phyloP scores from a whole-genome alignment of 2,888 invertebrate genomes.

The Pediacus dermestoides region DNA sequence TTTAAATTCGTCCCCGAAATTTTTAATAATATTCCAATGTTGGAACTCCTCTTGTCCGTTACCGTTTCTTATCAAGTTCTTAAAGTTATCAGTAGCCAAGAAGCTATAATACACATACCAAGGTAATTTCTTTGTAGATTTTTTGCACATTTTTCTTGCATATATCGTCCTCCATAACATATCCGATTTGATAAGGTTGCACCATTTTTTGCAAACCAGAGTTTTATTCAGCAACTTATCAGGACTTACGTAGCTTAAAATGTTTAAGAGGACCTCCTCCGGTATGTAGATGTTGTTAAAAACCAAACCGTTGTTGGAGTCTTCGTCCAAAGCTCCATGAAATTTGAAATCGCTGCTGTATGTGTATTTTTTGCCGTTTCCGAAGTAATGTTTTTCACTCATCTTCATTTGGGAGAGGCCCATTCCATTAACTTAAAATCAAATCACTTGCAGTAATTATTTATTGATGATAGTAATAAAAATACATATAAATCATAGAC shows the following conservation, averaged over 20 bases:
- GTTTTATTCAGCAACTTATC: constrained; percentile 47
- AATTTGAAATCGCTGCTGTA: constrained; percentile 25
- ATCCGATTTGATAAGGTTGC: constrained; percentile 46
- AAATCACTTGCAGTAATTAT: no score
- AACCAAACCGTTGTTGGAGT: constrained; percentile 42
- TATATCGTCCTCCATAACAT: constrained; percentile 39
- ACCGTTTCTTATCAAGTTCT: constrained; percentile 54
- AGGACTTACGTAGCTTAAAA: constrained; percentile 47
- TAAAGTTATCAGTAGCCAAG: constrained; percentile 47
- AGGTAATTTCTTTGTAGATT: constrained; percentile 32
- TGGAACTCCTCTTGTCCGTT: constrained; percentile 48
- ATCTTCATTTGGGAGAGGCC: no score
- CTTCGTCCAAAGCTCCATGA: constrained; percentile 17
- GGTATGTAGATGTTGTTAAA: constrained; percentile 48
- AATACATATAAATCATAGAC: no score
- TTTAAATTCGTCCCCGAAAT: constrained; percentile 50
- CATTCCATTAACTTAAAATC: no score
- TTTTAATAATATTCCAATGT: constrained; percentile 47
- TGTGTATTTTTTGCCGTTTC: constrained; percentile 8
- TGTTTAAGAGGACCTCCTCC: constrained; percentile 51
- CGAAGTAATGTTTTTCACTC: no score
- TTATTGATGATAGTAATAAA: no score
- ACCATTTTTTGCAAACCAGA: constrained; percentile 55
- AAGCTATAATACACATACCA: constrained; percentile 50
- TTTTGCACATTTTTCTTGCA: constrained; percentile 26